A percentile compares a stretch with the other conserved stretches of the same genome.
Conservation (phyloP, 2,888 invertebrate species). For the Tineola bisselliella region DNA sequence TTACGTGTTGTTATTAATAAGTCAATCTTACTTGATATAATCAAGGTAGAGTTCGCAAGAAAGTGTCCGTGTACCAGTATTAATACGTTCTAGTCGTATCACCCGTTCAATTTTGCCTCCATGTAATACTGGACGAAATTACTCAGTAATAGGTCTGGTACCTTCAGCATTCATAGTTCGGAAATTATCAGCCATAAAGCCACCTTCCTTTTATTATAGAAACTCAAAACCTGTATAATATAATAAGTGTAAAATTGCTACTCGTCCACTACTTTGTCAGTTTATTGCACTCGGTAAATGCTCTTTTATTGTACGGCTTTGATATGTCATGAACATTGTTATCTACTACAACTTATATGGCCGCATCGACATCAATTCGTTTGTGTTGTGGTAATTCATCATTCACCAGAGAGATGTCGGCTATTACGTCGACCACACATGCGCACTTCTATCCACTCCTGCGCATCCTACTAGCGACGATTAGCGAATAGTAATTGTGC, state of each 20-base stretch:
- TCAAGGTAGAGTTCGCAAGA: slow-evolving; percentile 43
- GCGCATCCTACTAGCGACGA: slow-evolving; percentile 9
- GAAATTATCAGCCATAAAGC: slow-evolving; percentile 64
- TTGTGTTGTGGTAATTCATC: slow-evolving; percentile 5
- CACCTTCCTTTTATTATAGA: slow-evolving; percentile 50
- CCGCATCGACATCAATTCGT: not conserved
- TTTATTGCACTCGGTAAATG: slow-evolving; percentile 12
- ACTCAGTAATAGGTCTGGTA: slow-evolving; percentile 54
- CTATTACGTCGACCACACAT: slow-evolving; percentile 10
- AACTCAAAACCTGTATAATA: slow-evolving; percentile 38
- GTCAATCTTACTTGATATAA: slow-evolving; percentile 29
- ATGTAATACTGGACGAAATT: slow-evolving; percentile 54
- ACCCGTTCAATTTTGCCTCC: slow-evolving; percentile 42
- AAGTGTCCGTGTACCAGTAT: slow-evolving; percentile 49
- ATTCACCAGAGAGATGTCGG: not conserved
- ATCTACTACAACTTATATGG: not conserved
- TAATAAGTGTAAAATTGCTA: slow-evolving; percentile 39
- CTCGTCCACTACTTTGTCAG: slow-evolving; percentile 31
- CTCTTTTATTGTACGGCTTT: not conserved
- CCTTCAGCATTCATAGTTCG: slow-evolving; percentile 60
- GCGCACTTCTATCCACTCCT: slow-evolving; percentile 10
- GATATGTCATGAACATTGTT: not conserved
- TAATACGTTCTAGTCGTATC: slow-evolving; percentile 44
- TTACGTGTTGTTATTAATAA: slow-evolving; percentile 23
- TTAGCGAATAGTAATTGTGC: slow-evolving; percentile 13